These are phyloP conservation scores for Pseudorhiza aurosa DNA, from an alignment of 30 jellyfish, hydroid and myxozoan species.

Conservation along the genomic window DNA sequence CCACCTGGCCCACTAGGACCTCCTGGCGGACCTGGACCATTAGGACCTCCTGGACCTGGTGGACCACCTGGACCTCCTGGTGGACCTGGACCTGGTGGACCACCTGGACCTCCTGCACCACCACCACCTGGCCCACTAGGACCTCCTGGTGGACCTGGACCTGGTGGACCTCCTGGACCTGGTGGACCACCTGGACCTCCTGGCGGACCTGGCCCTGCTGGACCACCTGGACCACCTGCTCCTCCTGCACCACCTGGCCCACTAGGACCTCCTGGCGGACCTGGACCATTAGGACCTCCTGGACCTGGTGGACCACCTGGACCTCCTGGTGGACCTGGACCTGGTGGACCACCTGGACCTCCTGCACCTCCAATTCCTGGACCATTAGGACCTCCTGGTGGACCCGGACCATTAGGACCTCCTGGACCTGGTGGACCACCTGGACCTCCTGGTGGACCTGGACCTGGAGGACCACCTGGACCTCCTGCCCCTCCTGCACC, in stretches of 20 bases:
- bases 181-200: constrained; percentile 87
- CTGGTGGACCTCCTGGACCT: constrained; percentile 84
- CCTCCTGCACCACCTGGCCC: constrained; percentile 92
- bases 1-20: constrained; percentile 75
- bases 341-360: constrained; percentile 91
- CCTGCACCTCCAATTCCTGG: constrained; percentile 88
- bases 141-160: constrained; percentile 83
- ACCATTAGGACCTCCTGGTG: constrained; percentile 91
- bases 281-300: constrained; percentile 91
- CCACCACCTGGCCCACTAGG: constrained; percentile 60
- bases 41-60: constrained; percentile 78
- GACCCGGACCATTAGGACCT: constrained; percentile 77
- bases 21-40: constrained; percentile 75
- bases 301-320: constrained; percentile 91
- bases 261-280: constrained; percentile 89
- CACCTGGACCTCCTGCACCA: constrained; percentile 77
- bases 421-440: constrained; percentile 85
- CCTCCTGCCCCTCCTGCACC: constrained; percentile 83
- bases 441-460: constrained; percentile 89
- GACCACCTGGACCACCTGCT: constrained; percentile 84
- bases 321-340: constrained; percentile 95
- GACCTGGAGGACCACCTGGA: constrained; percentile 82
- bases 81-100: constrained; percentile 74
- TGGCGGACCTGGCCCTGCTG: constrained; percentile 81
- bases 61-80: constrained; percentile 93